Conservation (phyloP, 2,797 vertebrate genomes). For the Gymnodraco acuticeps region DNA sequence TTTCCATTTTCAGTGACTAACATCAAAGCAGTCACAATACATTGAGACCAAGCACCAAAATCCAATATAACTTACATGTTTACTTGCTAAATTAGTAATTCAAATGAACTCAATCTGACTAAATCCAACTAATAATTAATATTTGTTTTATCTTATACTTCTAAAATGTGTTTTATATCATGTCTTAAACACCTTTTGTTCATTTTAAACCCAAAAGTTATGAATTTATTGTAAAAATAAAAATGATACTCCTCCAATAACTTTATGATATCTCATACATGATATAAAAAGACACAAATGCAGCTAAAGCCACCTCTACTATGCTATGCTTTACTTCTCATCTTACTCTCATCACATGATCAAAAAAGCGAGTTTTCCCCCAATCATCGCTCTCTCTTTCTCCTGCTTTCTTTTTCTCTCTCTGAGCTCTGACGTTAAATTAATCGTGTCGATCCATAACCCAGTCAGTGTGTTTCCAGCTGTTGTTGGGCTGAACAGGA, state of each 20-base stretch:
- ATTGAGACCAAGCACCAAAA: neutral
- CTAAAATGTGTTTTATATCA: neutral
- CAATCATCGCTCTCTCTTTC: neutral
- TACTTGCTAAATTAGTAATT: neutral
- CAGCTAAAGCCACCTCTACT: neutral
- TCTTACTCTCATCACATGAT: neutral
- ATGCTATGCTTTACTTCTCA: neutral
- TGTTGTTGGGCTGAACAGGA: neutral
- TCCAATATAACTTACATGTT: neutral
- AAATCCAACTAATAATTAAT: neutral
- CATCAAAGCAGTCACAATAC: neutral
- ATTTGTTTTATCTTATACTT: neutral
- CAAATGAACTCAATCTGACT: neutral
- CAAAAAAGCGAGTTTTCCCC: neutral
- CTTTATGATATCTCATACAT: neutral
- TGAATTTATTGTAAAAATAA: too few relatives aligned
- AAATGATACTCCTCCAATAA: neutral
- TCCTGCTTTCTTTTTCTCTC: neutral
- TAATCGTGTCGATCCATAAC: constrained; percentile 27
- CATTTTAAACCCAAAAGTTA: too few relatives aligned
- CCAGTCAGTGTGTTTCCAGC: constrained; percentile 8
- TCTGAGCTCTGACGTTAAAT: neutral
- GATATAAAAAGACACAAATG: neutral
- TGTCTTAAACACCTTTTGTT: too few relatives aligned
- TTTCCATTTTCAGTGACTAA: neutral